These are phyloP conservation scores for Trichechus manatus DNA, from an alignment of 2,113 vertebrate genomes.

Conservation along the genomic window DNA sequence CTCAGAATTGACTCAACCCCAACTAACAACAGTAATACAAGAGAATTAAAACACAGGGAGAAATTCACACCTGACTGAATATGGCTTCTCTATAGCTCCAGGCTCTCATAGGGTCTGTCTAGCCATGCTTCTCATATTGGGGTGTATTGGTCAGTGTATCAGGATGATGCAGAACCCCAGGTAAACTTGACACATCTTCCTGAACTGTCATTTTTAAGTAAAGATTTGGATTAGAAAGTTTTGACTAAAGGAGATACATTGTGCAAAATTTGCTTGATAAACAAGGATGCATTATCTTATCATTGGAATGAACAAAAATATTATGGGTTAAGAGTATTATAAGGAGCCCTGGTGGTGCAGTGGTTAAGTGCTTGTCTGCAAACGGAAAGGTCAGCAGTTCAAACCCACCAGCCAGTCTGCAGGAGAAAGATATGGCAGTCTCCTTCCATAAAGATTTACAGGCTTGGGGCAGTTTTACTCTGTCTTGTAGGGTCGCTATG, in stretches of 20 bases:
- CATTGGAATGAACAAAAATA: conserved; percentile 24
- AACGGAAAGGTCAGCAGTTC: not conserved
- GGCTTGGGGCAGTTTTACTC: not conserved
- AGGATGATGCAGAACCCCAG: not conserved
- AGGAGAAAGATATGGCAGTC: not conserved
- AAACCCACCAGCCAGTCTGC: not conserved
- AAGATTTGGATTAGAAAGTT: conserved; percentile 13
- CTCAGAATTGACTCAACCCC: not conserved
- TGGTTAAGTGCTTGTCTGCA: not conserved
- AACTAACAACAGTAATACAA: not conserved
- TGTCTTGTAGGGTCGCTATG: not conserved
- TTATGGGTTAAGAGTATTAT: not conserved
- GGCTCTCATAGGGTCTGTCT: not conserved
- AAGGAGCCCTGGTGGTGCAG: not conserved
- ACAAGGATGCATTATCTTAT: conserved; percentile 18
- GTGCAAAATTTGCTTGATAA: conserved; percentile 10
- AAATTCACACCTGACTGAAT: not conserved
- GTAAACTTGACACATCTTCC: not conserved
- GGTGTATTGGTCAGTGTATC: not conserved
- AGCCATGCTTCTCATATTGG: not conserved
- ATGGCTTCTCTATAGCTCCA: not conserved
- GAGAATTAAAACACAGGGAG: not conserved
- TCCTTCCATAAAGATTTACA: not conserved
- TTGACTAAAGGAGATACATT: conserved; percentile 10
- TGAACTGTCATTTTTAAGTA: conserved; percentile 12